Conservation (phyloP, 1,140 invertebrate genomes). For the Planococcus citri region DNA sequence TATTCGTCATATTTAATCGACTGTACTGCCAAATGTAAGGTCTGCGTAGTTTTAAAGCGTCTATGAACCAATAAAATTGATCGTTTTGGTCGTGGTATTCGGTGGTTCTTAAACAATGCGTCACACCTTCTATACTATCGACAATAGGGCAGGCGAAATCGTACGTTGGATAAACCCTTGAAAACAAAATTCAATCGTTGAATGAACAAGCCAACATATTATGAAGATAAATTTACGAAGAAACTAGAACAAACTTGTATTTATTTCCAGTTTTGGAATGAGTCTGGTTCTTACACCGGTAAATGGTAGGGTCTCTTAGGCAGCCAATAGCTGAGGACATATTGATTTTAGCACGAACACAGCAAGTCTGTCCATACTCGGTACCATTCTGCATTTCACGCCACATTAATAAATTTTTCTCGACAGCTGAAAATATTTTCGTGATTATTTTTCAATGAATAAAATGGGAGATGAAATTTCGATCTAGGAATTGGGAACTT, state of each 20-base stretch:
- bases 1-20: slow-evolving; percentile 92
- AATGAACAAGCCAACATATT: not conserved
- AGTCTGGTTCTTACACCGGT: slow-evolving; percentile 89
- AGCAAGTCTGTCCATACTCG: slow-evolving; percentile 63
- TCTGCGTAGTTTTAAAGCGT: slow-evolving; percentile 71
- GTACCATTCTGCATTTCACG: slow-evolving; percentile 87
- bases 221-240: too few relatives aligned
- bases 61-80: slow-evolving; percentile 95
- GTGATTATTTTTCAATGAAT: too few relatives aligned
- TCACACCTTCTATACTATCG: slow-evolving; percentile 92
- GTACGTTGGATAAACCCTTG: slow-evolving; percentile 96
- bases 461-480: too few relatives aligned
- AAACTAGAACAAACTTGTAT: slow-evolving; percentile 76
- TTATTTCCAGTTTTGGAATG: slow-evolving; percentile 87
- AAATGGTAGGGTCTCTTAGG: slow-evolving; percentile 95
- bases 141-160: slow-evolving; percentile 99
- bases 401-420: slow-evolving; percentile 84
- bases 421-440: slow-evolving; percentile 60
- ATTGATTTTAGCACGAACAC: slow-evolving; percentile 94
- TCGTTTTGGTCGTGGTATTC: slow-evolving; percentile 97
- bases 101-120: slow-evolving; percentile 92
- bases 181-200: slow-evolving; percentile 30
- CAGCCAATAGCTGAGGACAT: slow-evolving; percentile 95
- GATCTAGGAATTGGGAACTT: slow-evolving; percentile 34
- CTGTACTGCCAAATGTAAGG: slow-evolving; percentile 91